Conservation (phyloP, 2,888 invertebrate genomes). For the Andrena trimmerana region DNA sequence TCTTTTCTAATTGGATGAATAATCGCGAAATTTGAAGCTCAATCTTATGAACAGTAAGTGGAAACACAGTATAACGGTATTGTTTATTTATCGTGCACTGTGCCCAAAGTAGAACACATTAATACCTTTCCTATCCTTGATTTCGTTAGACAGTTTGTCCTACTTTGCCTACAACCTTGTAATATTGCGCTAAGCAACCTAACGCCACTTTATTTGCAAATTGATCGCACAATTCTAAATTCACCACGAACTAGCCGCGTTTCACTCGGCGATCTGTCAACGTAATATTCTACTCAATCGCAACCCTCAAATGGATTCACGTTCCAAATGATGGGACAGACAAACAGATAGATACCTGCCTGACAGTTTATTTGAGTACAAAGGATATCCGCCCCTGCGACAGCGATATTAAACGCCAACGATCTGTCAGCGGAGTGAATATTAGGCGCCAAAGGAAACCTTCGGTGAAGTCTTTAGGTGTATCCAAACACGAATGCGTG, state of each 20-base stretch:
- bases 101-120: conserved; percentile 15
- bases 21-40: not conserved
- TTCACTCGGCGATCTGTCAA: not conserved
- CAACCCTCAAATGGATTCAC: conserved; percentile 5
- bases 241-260: not conserved
- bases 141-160: conserved; percentile 30
- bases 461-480: conserved; percentile 9
- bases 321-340: not conserved
- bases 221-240: conserved; percentile 5
- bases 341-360: not conserved
- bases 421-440: conserved; percentile 11
- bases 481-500: not conserved
- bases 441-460: conserved; percentile 12
- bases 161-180: conserved; percentile 15
- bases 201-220: not conserved
- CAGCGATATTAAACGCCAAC: conserved; percentile 22
- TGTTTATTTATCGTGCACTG: conserved; percentile 30
- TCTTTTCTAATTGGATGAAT: not conserved
- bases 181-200: not conserved
- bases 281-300: not conserved
- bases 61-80: not conserved
- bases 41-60: not conserved
- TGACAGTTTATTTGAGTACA: conserved; percentile 10
- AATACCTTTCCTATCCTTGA: conserved; percentile 18
- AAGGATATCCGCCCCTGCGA: not conserved